phyloP scores from a whole-genome alignment of 2,888 invertebrate genomes.

The Timema cristinae region DNA sequence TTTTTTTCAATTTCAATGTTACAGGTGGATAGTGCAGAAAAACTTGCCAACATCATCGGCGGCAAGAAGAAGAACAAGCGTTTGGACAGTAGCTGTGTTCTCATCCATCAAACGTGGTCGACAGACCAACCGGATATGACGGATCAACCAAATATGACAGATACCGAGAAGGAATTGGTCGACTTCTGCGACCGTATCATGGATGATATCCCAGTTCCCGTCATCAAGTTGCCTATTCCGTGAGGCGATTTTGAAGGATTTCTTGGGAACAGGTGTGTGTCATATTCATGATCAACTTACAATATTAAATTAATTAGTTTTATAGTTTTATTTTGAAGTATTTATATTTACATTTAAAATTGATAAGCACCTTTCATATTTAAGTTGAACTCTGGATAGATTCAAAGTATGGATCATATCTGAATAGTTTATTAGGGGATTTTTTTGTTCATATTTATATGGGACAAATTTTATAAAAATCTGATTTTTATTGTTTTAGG shows the following conservation, averaged over 20 bases:
- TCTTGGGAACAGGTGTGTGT: too few relatives aligned
- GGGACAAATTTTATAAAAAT: too few relatives aligned
- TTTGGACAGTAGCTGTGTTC: constrained; percentile 53
- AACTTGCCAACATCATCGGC: constrained; percentile 50
- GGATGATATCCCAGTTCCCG: constrained; percentile 59
- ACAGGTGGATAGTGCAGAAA: constrained; percentile 56
- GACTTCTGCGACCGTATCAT: constrained; percentile 65
- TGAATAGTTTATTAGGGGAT: too few relatives aligned
- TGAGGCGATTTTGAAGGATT: constrained; percentile 42
- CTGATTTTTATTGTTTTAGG: too few relatives aligned
- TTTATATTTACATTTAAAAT: too few relatives aligned
- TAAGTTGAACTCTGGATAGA: too few relatives aligned
- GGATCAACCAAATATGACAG: constrained; percentile 52
- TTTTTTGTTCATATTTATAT: too few relatives aligned
- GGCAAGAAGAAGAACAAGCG: constrained; percentile 41
- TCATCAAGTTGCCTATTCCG: constrained; percentile 58
- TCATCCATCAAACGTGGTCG: constrained; percentile 52
- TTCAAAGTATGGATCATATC: too few relatives aligned
- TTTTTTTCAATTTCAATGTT: constrained; percentile 31
- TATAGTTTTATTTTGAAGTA: too few relatives aligned
- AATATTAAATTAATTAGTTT: too few relatives aligned
- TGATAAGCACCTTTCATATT: too few relatives aligned
- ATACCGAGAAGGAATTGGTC: constrained; percentile 58
- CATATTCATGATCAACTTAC: too few relatives aligned
- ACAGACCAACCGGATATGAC: constrained; percentile 47